Percentiles rank a stretch among this genome's conserved stretches.
phyloP scores from a whole-genome alignment of 1,140 invertebrate genomes.

The Druon quercuslanigerum region DNA sequence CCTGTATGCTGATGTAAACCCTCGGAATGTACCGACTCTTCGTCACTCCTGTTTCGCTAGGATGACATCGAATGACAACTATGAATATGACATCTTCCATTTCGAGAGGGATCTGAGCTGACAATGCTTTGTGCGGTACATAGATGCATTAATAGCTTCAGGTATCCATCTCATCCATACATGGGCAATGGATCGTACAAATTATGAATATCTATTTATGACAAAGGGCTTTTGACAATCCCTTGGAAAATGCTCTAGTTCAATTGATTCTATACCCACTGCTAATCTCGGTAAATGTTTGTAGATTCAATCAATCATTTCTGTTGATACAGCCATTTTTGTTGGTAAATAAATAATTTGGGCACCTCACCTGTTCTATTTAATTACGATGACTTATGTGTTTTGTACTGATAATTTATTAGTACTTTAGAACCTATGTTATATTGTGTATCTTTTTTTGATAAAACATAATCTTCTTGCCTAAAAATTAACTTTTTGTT shows the following conservation, averaged over 20 bases:
- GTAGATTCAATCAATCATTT: constrained; percentile 4
- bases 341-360: too few relatives aligned
- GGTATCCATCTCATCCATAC: constrained; percentile 16
- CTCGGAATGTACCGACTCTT: neutral
- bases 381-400: too few relatives aligned
- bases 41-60: constrained; percentile 25
- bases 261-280: neutral
- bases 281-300: constrained; percentile 3
- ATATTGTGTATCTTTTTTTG: too few relatives aligned
- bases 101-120: constrained; percentile 15
- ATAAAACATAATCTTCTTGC: too few relatives aligned
- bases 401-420: too few relatives aligned
- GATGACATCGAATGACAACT: constrained; percentile 19
- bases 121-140: constrained; percentile 11
- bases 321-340: too few relatives aligned
- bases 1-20: neutral
- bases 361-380: too few relatives aligned
- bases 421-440: too few relatives aligned
- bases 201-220: constrained; percentile 31
- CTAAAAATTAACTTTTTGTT: too few relatives aligned
- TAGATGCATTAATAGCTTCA: constrained; percentile 2
- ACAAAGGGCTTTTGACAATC: constrained; percentile 19
- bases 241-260: constrained; percentile 22
- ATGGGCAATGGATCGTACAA: constrained; percentile 18
- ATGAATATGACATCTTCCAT: constrained; percentile 22